Evolutionary conservation across 2,888 invertebrate genomes (phyloP).

Genomic region (Epistrophella euchroma): DNA sequence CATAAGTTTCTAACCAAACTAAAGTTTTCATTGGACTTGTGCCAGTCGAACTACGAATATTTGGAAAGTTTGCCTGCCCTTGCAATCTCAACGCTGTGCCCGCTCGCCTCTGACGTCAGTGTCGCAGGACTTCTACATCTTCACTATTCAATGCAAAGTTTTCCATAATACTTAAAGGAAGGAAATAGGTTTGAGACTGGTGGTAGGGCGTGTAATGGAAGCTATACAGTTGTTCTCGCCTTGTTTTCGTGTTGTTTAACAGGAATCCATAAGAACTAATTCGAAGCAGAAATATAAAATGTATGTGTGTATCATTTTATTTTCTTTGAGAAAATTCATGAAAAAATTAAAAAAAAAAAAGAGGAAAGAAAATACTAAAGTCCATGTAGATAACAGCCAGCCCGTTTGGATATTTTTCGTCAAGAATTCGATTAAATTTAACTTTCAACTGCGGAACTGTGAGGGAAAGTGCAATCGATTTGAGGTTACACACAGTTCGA

Average conservation of each 20-base stretch:
- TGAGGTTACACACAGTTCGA: constrained; percentile 41
- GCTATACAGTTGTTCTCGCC: constrained; percentile 68
- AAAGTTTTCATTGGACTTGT: constrained; percentile 76
- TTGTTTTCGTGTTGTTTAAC: constrained; percentile 72
- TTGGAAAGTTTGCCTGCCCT: constrained; percentile 69
- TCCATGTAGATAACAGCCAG: constrained; percentile 34
- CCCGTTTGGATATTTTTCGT: constrained; percentile 42
- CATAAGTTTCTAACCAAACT: constrained; percentile 72
- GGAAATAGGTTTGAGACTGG: constrained; percentile 11
- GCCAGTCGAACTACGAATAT: constrained; percentile 75
- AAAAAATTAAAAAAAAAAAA: constrained; percentile 55
- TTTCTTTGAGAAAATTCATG: constrained; percentile 8
- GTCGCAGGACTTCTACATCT: constrained; percentile 16
- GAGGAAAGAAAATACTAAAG: constrained; percentile 36
- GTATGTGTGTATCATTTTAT: constrained; percentile 25
- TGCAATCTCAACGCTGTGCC: neutral
- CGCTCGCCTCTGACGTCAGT: neutral
- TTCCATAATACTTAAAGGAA: constrained; percentile 55
- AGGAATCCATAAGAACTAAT: constrained; percentile 69
- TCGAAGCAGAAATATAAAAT: constrained; percentile 31
- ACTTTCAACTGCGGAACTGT: constrained; percentile 62
- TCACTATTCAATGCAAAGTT: constrained; percentile 66
- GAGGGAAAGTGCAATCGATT: constrained; percentile 72
- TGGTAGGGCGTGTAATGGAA: constrained; percentile 46
- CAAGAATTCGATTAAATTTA: constrained; percentile 57